phyloP scores from a whole-genome alignment of 2,888 invertebrate genomes.

The Eupithecia tripunctaria region DNA sequence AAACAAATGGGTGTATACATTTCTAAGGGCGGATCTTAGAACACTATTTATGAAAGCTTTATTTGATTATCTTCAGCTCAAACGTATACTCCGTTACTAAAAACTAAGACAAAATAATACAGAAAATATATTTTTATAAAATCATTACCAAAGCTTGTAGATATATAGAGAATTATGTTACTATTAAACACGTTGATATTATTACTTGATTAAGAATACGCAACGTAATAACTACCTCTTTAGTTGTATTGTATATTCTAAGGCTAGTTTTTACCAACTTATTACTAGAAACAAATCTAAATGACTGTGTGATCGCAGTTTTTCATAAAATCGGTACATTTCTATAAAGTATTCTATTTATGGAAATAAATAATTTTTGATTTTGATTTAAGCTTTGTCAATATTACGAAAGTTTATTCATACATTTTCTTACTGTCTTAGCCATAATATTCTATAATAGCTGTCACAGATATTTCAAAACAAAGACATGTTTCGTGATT shows the following conservation, averaged over 20 bases:
- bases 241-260: conserved; percentile 23
- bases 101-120: conserved; percentile 4
- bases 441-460: not conserved
- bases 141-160: conserved; percentile 24
- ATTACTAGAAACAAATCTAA: not conserved
- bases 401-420: no score
- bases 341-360: no score
- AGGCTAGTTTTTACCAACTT: conserved; percentile 2
- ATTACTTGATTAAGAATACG: conserved; percentile 14
- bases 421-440: no score
- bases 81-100: conserved; percentile 7
- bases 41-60: not conserved
- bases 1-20: no score
- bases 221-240: conserved; percentile 31
- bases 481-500: not conserved
- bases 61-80: conserved; percentile 17
- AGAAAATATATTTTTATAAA: conserved; percentile 27
- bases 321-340: not conserved
- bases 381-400: not conserved
- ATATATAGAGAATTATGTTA: conserved; percentile 9
- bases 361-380: no score
- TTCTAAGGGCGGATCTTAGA: no score
- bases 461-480: not conserved
- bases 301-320: not conserved
- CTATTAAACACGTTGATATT: conserved; percentile 1